These are phyloP conservation scores for Megalops atlanticus DNA, from an alignment of 2,113 vertebrate species.

Conservation along the genomic window DNA sequence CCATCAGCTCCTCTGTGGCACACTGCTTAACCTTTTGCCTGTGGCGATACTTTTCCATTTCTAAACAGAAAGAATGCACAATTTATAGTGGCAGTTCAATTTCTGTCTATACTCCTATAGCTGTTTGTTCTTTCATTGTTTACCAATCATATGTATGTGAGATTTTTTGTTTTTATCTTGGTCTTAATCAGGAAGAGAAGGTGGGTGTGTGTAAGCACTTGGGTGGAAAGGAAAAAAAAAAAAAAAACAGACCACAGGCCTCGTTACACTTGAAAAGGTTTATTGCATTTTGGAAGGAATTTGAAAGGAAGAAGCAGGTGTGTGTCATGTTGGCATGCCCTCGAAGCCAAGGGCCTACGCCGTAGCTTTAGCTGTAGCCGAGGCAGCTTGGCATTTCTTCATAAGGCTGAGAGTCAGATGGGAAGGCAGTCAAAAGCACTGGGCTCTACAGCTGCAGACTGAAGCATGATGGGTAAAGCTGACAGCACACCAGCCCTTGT, in stretches of 20 bases:
- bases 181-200: background rate
- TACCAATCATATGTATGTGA: too few species aligned
- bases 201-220: background rate
- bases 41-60: too few species aligned
- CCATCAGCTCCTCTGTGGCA: too few species aligned
- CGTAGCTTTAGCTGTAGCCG: background rate
- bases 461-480: constrained; percentile 11
- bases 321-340: constrained; percentile 8
- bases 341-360: background rate
- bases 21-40: too few species aligned
- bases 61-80: too few species aligned
- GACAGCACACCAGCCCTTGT: constrained; percentile 10
- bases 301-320: constrained; percentile 20
- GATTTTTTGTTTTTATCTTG: background rate
- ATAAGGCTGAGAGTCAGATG: background rate
- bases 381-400: background rate
- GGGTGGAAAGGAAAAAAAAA: background rate
- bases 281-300: constrained; percentile 20
- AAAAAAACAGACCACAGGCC: background rate
- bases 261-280: constrained; percentile 18
- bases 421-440: background rate
- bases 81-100: too few species aligned
- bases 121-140: too few species aligned
- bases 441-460: background rate
- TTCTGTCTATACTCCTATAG: too few species aligned